A percentile compares a stretch with the other conserved stretches of the same genome.
Conservation (phyloP, 2,888 invertebrate genomes). For the Pandemis corylana region DNA sequence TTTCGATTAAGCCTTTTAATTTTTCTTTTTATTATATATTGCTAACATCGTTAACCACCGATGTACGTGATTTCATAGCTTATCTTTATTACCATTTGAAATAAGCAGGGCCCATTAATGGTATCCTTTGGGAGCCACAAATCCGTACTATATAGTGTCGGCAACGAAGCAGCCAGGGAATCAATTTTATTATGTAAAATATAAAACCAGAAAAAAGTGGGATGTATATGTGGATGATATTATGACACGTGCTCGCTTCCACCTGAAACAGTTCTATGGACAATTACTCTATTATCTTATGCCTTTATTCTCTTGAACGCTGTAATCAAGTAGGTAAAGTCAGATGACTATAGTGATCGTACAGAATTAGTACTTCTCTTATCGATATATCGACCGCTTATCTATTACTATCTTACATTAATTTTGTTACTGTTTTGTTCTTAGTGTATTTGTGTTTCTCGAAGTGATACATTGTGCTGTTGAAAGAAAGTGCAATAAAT, state of each 20-base stretch:
- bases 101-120: too few species aligned
- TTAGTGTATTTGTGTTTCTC: constrained; percentile 22
- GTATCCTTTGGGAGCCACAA: too few species aligned
- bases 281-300: neutral
- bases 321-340: neutral
- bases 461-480: constrained; percentile 17
- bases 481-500: neutral
- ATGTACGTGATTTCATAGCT: too few species aligned
- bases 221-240: too few species aligned
- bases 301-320: neutral
- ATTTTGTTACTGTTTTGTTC: constrained; percentile 25
- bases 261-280: neutral
- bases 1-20: neutral
- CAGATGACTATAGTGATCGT: neutral
- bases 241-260: too few species aligned
- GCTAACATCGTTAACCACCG: too few species aligned
- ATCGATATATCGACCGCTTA: constrained; percentile 20
- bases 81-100: too few species aligned
- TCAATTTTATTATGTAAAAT: too few species aligned
- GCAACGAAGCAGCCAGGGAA: too few species aligned
- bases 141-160: too few species aligned
- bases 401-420: constrained; percentile 27
- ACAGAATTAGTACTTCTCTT: neutral
- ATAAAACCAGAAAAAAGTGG: too few species aligned
- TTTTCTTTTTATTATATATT: too few species aligned